Base-by-base conservation (phyloP, 1,140 invertebrate species). In the Ceratina japonica region DNA sequence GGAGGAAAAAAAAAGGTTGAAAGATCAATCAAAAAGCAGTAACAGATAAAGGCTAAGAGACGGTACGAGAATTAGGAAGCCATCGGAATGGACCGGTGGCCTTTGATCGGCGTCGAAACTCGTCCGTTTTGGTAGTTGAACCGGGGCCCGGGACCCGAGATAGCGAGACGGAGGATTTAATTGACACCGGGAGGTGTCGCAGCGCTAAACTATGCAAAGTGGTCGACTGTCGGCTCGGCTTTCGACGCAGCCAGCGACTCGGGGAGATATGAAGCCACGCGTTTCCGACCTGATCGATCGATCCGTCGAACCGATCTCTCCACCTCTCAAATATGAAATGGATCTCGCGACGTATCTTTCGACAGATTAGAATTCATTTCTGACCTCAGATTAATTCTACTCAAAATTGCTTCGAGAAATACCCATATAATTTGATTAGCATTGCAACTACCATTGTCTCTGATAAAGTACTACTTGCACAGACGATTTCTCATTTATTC, bases 191-290 rank as follows among this genome's bases (percentile, higher is more conserved):
- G 83, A 91, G 90, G 90, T 91, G 90, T 91, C 89, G 83, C 85
- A 87, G 86, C 85, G 88, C 86, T 85, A 89, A 91, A 90, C 90
- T 90, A 91, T 90, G 87, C 88, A 90, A 89, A 90, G 89, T 89
- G 86, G 87, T 84, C 75, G 63, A 61, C 73, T 61, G 5, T 66
- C 49, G 62, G 44, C 79, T 75, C 80, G 84, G 80, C 84, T 82
- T 85, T 86, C 54, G 56, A 66, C 58, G 70, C 52, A 61, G 58
- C 71, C 52, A 74, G 70, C 56, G 16, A 78, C 3, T 20, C 76
- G 18, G 49, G 64, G 76, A 73, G 73, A 79, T 79, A 44, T 73
- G 73, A 79, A 37, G 76, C 44, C 78, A 73, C 76, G 62, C 72
- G 76, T 65, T 65, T 27, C 3, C 27, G 5, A 58, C 1, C 58